A percentile compares a stretch with the other conserved stretches of the same genome.
phyloP scores from a whole-genome alignment of 2,797 vertebrate genomes.

The Enteromius treurensis region DNA sequence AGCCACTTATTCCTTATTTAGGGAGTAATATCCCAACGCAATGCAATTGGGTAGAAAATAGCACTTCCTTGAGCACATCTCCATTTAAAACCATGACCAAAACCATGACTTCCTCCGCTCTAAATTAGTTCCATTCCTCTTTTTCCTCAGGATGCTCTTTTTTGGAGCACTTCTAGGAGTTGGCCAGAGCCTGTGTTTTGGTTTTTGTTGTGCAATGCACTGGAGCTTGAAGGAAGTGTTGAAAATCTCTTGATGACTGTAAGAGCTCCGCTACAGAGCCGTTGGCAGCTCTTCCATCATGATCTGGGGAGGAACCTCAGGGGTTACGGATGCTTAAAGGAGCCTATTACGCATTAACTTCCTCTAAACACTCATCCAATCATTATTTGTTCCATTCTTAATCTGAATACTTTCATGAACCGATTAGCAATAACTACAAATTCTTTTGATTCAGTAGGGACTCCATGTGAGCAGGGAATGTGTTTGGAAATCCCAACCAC shows the following conservation, averaged over 20 bases:
- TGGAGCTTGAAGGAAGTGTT: slow-evolving; percentile 52
- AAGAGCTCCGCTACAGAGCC: slow-evolving; percentile 40
- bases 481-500: slow-evolving; percentile 9
- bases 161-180: slow-evolving; percentile 36
- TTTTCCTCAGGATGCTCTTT: slow-evolving; percentile 42
- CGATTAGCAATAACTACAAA: background rate
- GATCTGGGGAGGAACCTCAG: slow-evolving; percentile 17
- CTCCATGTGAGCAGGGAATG: background rate
- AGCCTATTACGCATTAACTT: background rate
- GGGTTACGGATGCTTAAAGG: slow-evolving; percentile 23
- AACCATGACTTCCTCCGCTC: slow-evolving; percentile 51
- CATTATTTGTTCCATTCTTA: background rate
- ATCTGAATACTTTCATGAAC: background rate
- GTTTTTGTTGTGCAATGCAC: slow-evolving; percentile 56
- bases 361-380: slow-evolving; percentile 21
- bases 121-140: slow-evolving; percentile 52
- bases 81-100: slow-evolving; percentile 46
- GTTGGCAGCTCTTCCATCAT: slow-evolving; percentile 45
- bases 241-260: slow-evolving; percentile 48
- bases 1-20: slow-evolving; percentile 13
- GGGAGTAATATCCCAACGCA: slow-evolving; percentile 19
- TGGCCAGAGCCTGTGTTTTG: slow-evolving; percentile 38
- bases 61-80: slow-evolving; percentile 34
- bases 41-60: slow-evolving; percentile 23
- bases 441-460: slow-evolving; percentile 13